Conservation (phyloP, 2,888 invertebrate species). For the Dolichopus griseipennis region DNA sequence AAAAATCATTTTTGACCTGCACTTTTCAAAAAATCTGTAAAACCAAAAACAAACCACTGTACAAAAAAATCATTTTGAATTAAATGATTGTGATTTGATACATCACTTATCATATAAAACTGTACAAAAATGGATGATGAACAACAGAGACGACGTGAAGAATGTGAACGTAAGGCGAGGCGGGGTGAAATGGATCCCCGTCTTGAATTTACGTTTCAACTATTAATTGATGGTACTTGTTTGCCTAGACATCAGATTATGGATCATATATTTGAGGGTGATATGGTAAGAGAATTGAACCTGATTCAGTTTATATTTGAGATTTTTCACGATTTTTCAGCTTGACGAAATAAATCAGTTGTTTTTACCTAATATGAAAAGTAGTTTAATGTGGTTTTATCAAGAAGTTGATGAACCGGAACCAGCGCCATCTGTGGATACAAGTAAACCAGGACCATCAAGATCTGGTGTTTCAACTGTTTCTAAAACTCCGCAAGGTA, state of each 20-base stretch:
- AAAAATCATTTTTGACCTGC: neutral
- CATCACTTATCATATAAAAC: slow-evolving; percentile 26
- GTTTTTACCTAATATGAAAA: slow-evolving; percentile 75
- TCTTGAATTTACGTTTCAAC: slow-evolving; percentile 81
- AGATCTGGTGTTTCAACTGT: slow-evolving; percentile 45
- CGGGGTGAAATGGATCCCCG: slow-evolving; percentile 89
- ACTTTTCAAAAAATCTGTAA: neutral
- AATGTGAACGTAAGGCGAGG: slow-evolving; percentile 84
- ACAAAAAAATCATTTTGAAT: slow-evolving; percentile 19
- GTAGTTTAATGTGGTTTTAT: slow-evolving; percentile 80
- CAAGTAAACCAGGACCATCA: slow-evolving; percentile 46
- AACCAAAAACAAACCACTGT: neutral
- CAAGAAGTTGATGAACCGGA: slow-evolving; percentile 73
- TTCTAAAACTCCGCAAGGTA: slow-evolving; percentile 43
- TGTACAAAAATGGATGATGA: slow-evolving; percentile 37
- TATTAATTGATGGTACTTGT: slow-evolving; percentile 75
- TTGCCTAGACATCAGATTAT: slow-evolving; percentile 75
- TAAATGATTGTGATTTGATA: slow-evolving; percentile 14
- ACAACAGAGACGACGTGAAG: slow-evolving; percentile 66
- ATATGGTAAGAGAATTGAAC: slow-evolving; percentile 55
- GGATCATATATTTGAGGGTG: slow-evolving; percentile 84
- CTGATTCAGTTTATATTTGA: neutral
- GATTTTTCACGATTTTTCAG: slow-evolving; percentile 39
- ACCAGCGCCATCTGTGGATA: slow-evolving; percentile 35
- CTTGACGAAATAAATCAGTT: slow-evolving; percentile 81